Evolutionary conservation across 2,888 invertebrate species (phyloP).

Genomic region (Mesoligia furuncula): DNA sequence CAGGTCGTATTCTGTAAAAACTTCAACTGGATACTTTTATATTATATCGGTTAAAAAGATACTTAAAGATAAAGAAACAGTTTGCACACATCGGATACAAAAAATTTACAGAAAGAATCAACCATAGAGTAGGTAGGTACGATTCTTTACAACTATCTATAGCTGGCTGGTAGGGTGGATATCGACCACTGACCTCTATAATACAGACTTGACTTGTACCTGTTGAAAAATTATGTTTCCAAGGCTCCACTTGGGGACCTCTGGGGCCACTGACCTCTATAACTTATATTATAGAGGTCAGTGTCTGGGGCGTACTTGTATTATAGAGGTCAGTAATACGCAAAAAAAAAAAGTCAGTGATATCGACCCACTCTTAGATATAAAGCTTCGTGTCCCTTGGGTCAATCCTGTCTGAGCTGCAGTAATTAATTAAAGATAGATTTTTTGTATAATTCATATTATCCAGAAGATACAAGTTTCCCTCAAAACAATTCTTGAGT

Average conservation of each 20-base stretch:
- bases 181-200: too few species aligned
- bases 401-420: neutral
- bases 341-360: too few species aligned
- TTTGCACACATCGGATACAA: neutral
- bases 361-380: neutral
- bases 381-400: neutral
- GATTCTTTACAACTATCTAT: neutral
- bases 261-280: too few species aligned
- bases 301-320: too few species aligned
- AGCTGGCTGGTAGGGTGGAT: neutral
- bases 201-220: too few species aligned
- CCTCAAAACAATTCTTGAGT: neutral
- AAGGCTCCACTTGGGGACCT: too few species aligned
- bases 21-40: too few species aligned
- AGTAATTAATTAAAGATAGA: neutral
- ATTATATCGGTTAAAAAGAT: neutral
- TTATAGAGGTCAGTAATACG: too few species aligned
- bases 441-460: neutral
- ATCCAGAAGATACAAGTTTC: neutral
- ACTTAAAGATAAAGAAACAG: neutral
- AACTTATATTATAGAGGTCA: too few species aligned
- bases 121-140: neutral
- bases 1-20: neutral
- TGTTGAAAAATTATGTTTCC: too few species aligned
- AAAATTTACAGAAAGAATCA: neutral